Base-by-base conservation (phyloP, 1,140 invertebrate species). In the Scaptomyza graminum region DNA sequence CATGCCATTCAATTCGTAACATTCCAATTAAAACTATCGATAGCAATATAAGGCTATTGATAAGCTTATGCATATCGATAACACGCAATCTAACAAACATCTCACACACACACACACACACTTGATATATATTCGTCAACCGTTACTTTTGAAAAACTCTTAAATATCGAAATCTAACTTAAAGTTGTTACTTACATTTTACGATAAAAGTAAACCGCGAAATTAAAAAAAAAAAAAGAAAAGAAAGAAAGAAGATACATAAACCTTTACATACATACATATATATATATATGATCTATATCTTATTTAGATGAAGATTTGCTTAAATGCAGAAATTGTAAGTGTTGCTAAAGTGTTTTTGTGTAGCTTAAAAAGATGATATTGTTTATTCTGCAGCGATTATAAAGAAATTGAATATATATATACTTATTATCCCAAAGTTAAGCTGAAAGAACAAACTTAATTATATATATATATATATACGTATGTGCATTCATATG, bases 311-410 rank as follows among this genome's bases (percentile, higher is more conserved):
- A 41, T 41, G 5, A 49, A 63, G 60, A 73, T 69, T 68, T 61
- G 39, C 69, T 67, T 61, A 46, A 62, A 55, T 51, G 52, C 51
- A 18, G 1, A 18, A 59, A 60, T 54, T 66, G 50, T 63, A 69
- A 76, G 62, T 79, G 73, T 76, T 76, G 68, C 73, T 78, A 72
- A 71, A 75, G 76, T 67, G 72, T 78, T 78, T 77, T 75, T 77
- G 71, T 77, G 75, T 77, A 77, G 75, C 64, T 69, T 61, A 50
- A 55, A 68, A 61, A 49, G 54, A 52, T 51, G 18, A 62, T 52
- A 43, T 34, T 63, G 61, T 63, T 63, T 44, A 47, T 65, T n/a
- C 51, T 46, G 51, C 50, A 56, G 44, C 16, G 47, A 49, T 2
- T n/a, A 47, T 16, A 39, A 61, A 3, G 28, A 34, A 18, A 61